Evolutionary conservation across 2,888 invertebrate genomes (phyloP).

Genomic region (Lepeophtheirus nordmannii): DNA sequence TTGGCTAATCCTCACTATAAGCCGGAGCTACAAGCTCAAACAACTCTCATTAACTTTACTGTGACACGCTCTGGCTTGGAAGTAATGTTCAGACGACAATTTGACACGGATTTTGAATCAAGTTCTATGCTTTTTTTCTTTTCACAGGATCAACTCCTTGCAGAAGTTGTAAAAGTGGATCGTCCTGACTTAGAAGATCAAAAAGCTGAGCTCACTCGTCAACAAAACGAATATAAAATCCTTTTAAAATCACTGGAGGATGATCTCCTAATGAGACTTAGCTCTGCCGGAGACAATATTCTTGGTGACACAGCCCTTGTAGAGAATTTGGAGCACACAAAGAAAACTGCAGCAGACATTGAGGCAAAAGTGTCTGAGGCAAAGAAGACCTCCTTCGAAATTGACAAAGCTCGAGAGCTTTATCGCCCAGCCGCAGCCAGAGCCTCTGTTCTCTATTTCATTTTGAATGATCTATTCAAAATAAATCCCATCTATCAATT

Average conservation of each 20-base stretch:
- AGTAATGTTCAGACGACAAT: neutral
- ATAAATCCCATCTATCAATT: constrained; percentile 96
- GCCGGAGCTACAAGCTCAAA: constrained; percentile 96
- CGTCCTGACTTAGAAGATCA: constrained; percentile 85
- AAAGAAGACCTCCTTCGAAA: constrained; percentile 73
- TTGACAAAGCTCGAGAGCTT: constrained; percentile 80
- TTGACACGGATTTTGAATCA: neutral
- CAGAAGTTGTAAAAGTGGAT: constrained; percentile 91
- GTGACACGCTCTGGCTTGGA: constrained; percentile 89
- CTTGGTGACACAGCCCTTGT: constrained; percentile 85
- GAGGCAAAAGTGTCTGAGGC: constrained; percentile 65
- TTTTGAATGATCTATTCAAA: constrained; percentile 81
- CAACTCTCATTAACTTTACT: constrained; percentile 88
- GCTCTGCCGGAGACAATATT: constrained; percentile 83
- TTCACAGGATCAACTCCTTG: constrained; percentile 62
- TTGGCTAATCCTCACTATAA: constrained; percentile 93
- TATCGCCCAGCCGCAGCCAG: constrained; percentile 81
- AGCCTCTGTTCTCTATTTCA: constrained; percentile 84
- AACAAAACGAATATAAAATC: constrained; percentile 93
- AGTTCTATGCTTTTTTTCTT: neutral
- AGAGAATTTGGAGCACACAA: constrained; percentile 88
- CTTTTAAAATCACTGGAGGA: constrained; percentile 82
- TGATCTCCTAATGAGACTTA: constrained; percentile 70
- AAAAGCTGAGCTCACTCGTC: constrained; percentile 67
- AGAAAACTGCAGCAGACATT: constrained; percentile 86